Percentiles rank a stretch among this genome's conserved stretches.
Conservation (phyloP, 2,113 vertebrate species). For the Lepisosteus oculatus region DNA sequence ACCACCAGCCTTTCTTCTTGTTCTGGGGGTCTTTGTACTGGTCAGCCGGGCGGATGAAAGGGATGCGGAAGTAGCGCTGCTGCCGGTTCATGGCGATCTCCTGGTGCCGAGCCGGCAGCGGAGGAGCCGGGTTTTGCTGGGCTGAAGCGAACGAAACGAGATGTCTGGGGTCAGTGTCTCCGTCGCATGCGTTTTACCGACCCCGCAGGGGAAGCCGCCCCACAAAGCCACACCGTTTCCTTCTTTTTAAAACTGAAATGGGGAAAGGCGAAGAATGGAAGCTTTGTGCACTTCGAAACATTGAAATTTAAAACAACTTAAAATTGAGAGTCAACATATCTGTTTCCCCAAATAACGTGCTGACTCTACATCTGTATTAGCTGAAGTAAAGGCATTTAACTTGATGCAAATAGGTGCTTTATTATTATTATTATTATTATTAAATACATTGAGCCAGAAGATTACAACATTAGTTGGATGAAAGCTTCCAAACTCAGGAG, state of each 20-base stretch:
- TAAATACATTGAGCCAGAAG: too few relatives aligned
- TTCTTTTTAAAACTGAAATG: too few relatives aligned
- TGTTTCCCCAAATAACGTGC: too few relatives aligned
- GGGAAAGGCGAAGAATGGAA: too few relatives aligned
- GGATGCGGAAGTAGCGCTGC: constrained; percentile 95
- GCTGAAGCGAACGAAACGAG: constrained; percentile 52
- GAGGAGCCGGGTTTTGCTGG: constrained; percentile 74
- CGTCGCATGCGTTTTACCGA: neutral
- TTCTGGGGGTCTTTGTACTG: constrained; percentile 89
- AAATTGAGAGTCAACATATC: neutral
- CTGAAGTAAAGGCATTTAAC: too few relatives aligned
- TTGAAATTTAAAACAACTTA: neutral
- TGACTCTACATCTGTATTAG: too few relatives aligned
- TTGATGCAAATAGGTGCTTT: too few relatives aligned
- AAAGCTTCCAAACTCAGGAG: neutral
- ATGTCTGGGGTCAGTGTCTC: too few relatives aligned
- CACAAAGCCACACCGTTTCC: too few relatives aligned
- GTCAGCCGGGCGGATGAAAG: constrained; percentile 90
- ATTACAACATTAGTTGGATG: neutral
- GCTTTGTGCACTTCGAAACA: too few relatives aligned
- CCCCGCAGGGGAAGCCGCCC: too few relatives aligned
- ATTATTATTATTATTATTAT: too few relatives aligned
- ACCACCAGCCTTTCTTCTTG: constrained; percentile 99
- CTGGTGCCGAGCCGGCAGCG: constrained; percentile 74
- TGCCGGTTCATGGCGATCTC: constrained; percentile 81